Percentiles rank a stretch among this genome's conserved stretches.
phyloP scores from a whole-genome alignment of 2,113 vertebrate species.

The Saccopteryx bilineata region DNA sequence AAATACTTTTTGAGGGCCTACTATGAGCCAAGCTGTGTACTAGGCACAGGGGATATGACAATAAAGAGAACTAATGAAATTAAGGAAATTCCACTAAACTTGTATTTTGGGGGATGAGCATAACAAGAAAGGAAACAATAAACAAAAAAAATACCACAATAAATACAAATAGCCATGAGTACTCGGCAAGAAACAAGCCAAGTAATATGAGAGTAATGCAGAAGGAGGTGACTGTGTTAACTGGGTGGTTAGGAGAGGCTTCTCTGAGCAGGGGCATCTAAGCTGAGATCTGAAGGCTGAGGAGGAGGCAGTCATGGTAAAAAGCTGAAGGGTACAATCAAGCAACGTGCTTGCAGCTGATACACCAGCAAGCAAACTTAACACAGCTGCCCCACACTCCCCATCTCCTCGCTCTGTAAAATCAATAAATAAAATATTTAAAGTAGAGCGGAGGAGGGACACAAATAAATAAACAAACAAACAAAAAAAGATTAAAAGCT shows the following conservation, averaged over 20 bases:
- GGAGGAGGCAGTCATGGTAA: not conserved
- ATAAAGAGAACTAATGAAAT: not conserved
- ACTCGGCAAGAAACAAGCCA: not conserved
- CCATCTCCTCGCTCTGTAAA: no score
- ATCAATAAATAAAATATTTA: no score
- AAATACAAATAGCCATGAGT: not conserved
- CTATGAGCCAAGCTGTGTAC: not conserved
- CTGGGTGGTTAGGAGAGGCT: not conserved
- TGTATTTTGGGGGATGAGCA: not conserved
- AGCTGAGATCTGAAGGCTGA: not conserved
- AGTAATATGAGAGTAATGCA: not conserved
- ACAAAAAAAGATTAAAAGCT: no score
- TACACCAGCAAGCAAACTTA: no score
- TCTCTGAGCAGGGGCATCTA: not conserved
- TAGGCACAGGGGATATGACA: not conserved
- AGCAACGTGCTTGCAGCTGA: no score
- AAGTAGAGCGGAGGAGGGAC: no score
- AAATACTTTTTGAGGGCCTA: constrained; percentile 2
- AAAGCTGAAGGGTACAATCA: not conserved
- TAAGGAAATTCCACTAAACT: constrained; percentile 37
- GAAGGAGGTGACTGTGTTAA: not conserved
- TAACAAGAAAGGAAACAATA: not conserved
- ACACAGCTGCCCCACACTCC: no score
- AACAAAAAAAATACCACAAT: constrained; percentile 27
- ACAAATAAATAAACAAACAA: no score